These are phyloP conservation scores for Plutella xylostella DNA, from an alignment of 2,888 invertebrate species.

Conservation along the genomic window DNA sequence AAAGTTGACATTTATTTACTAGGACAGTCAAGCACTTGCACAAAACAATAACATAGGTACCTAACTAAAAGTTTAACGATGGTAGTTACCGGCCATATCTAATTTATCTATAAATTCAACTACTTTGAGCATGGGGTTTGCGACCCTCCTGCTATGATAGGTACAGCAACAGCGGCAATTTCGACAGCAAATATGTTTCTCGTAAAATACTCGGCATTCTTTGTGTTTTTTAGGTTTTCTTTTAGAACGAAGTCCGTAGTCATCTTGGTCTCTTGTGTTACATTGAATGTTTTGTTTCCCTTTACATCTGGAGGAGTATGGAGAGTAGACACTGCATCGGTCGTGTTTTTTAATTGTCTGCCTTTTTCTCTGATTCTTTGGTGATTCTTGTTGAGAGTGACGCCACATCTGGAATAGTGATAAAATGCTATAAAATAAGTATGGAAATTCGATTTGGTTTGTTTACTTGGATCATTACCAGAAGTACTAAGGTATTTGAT, in stretches of 20 bases:
- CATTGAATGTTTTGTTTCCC: not conserved
- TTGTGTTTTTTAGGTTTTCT: not conserved
- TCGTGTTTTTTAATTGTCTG: too few relatives aligned
- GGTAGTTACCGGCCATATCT: too few relatives aligned
- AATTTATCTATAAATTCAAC: conserved; percentile 35
- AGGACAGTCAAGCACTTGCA: too few relatives aligned
- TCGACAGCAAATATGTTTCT: not conserved
- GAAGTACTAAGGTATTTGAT: too few relatives aligned
- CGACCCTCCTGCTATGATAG: conserved; percentile 22
- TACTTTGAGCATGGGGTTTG: conserved; percentile 43
- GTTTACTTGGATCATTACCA: not conserved
- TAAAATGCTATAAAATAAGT: too few relatives aligned
- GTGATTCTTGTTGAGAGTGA: too few relatives aligned
- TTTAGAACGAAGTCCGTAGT: not conserved
- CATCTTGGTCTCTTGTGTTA: not conserved
- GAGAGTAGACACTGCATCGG: too few relatives aligned
- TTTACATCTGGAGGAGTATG: not conserved
- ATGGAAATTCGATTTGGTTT: too few relatives aligned
- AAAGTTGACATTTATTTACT: too few relatives aligned
- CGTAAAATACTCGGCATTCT: not conserved
- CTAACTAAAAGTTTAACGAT: not conserved
- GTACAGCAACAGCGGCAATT: not conserved
- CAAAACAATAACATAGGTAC: not conserved
- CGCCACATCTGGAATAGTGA: too few relatives aligned
- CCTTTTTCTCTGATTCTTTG: too few relatives aligned